Evolutionary conservation across 2,888 invertebrate genomes (phyloP), one percentile per base, ranked within the genome.

Genomic region (Leucophenga maculata): DNA sequence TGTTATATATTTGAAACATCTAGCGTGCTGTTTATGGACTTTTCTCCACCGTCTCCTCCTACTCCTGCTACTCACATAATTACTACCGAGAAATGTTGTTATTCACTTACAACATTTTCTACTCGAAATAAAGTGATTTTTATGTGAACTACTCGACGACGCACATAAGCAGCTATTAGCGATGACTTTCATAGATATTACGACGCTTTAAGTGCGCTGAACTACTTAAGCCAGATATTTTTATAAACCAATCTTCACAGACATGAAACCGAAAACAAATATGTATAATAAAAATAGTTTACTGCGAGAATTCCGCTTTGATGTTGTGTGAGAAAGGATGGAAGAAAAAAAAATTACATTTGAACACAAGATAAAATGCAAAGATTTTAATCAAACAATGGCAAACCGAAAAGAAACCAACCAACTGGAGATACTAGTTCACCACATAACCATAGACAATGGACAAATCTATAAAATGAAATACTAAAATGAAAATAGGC

Each of bases 51-150:
- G n/a, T 50, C 13, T n/a, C 6, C 50, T 52, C 3, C 3, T n/a
- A 26, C 31, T 14, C 3, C 3, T 11, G 55, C 26, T 54, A 26
- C 26, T 14, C 6, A 4, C 26, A 48, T 64, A 64, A 64, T 64
- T 64, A 64, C 48, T 20, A 18, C 22, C 46, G 20, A 39, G 26
- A 11, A 32, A 48, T 22, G 3, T 39, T 6, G 3, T 39, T 39
- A 48, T 67, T 44, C 57, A 68, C 60, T 68, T 68, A 68, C 68
- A 68, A 62, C 39, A 52, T 62, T 68, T 68, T 68, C 62, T 48
- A 64, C 62, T 64, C n/a, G 44, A 64, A 16, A 39, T 39, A 39
- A 39, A 39, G 52, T 52, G 16, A 52, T 52, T 16, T 20, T 52
- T 16, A 52, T 52, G 52, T 20, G 18, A 52, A 52, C 18, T 52